Percentiles rank a stretch among this genome's conserved stretches.
Conservation (phyloP, 2,797 vertebrate species). For the Phoxinus dragarum region DNA sequence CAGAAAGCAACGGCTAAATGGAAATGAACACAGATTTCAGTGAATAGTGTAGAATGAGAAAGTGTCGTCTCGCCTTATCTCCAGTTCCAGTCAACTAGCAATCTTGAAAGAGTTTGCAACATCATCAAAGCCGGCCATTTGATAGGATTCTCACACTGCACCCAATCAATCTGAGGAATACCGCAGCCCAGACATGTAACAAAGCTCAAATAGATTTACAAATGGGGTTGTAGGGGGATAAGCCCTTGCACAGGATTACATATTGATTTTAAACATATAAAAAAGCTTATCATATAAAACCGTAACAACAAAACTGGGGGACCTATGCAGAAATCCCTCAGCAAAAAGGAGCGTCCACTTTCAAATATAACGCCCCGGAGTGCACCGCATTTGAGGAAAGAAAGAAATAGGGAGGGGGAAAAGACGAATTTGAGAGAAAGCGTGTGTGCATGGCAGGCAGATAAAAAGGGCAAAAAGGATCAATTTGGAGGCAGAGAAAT, state of each 20-base stretch:
- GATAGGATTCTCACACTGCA: slow-evolving; percentile 93
- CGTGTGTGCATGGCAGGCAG: slow-evolving; percentile 78
- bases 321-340: slow-evolving; percentile 99
- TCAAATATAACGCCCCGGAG: slow-evolving; percentile 82
- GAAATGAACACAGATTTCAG: slow-evolving; percentile 84
- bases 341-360: slow-evolving; percentile 91
- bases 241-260: slow-evolving; percentile 99
- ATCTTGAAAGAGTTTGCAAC: slow-evolving; percentile 95
- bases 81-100: slow-evolving; percentile 94
- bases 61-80: slow-evolving; percentile 87
- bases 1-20: slow-evolving; percentile 73
- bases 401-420: slow-evolving; percentile 43
- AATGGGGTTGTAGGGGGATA: slow-evolving; percentile 97
- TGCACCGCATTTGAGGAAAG: slow-evolving; percentile 84
- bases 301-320: slow-evolving; percentile 96
- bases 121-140: slow-evolving; percentile 96
- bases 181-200: slow-evolving; percentile 92
- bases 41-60: slow-evolving; percentile 82
- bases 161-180: slow-evolving; percentile 98
- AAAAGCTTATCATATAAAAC: slow-evolving; percentile 99
- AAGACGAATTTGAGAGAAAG: slow-evolving; percentile 61
- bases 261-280: slow-evolving; percentile 99
- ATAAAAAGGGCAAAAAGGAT: slow-evolving; percentile 85
- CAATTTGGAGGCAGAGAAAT: slow-evolving; percentile 88
- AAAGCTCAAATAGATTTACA: slow-evolving; percentile 99